phyloP scores from a whole-genome alignment of 2,888 invertebrate genomes.

The Drosophila subsilvestris region DNA sequence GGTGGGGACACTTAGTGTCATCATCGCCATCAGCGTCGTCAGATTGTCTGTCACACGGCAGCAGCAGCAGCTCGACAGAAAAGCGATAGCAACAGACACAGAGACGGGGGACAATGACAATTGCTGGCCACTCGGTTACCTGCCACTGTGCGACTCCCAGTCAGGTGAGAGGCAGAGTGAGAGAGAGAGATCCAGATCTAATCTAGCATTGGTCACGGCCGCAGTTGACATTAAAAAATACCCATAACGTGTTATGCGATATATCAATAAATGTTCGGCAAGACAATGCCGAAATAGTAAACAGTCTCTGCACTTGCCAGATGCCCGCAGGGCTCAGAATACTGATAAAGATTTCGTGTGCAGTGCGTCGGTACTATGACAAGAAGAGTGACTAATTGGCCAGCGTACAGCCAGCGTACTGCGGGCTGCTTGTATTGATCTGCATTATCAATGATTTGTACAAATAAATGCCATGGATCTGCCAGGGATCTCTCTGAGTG shows the following conservation, averaged over 20 bases:
- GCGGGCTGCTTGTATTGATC: conserved; percentile 54
- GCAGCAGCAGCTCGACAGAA: conserved; percentile 16
- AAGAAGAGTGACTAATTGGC: conserved; percentile 70
- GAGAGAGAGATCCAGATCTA: conserved; percentile 40
- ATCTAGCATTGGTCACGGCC: conserved; percentile 19
- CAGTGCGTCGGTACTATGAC: conserved; percentile 40
- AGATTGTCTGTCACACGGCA: conserved; percentile 40
- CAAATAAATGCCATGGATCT: conserved; percentile 50
- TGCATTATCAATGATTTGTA: conserved; percentile 75
- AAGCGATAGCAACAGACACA: conserved; percentile 5
- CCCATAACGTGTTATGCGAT: conserved; percentile 58
- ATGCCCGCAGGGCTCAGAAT: conserved; percentile 3
- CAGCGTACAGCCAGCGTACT: conserved; percentile 24
- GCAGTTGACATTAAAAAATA: conserved; percentile 73
- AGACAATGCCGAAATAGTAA: conserved; percentile 71
- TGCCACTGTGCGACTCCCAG: conserved; percentile 73
- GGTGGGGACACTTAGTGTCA: conserved; percentile 65
- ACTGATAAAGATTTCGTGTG: conserved; percentile 62
- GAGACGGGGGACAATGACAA: conserved; percentile 48
- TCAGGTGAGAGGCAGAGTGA: conserved; percentile 9
- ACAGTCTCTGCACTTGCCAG: conserved; percentile 45
- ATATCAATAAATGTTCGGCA: conserved; percentile 72
- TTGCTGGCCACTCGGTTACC: conserved; percentile 70
- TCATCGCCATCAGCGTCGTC: conserved; percentile 73
- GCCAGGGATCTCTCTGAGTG: conserved; percentile 12